Base-by-base conservation (phyloP, 2,888 invertebrate genomes). In the Dasypogon diadema region DNA sequence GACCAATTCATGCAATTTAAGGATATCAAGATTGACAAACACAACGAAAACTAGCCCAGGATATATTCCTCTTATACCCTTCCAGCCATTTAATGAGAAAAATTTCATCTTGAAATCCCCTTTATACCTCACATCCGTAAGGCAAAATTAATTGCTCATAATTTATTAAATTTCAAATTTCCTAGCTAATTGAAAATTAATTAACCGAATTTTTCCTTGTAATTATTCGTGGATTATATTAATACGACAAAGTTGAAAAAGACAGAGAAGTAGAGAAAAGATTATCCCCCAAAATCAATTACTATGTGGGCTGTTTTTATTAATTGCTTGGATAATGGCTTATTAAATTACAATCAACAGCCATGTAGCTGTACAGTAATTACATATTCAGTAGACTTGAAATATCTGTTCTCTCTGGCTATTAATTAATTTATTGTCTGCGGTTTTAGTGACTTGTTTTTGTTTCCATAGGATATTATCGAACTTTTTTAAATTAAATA, bases 111-210 rank as follows among this genome's bases (percentile, higher is more conserved):
- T 48, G 22, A 18, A 48, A 58, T 24, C 54, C 74, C 42, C 56
- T 74, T 74, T 73, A 72, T 56, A 56, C 48, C 51, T 24, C 48
- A 68, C n/a, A 51, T 68, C 34, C n/a, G 34, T 48, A 54, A 54
- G 37, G 60, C 16, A 34, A 60, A 74, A 46, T 60, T 60, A 74
- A 74, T 74, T 60, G 74, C 74, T 74, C 60, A 74, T 74, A 63
- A 74, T 74, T 74, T 74, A 74, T 74, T 74, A 58, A 74, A 74
- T 60, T 58, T 58, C 58, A 60, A 60, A 74, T 74, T 74, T 74
- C 74, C 60, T 51, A 48, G 74, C 51, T 74, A 74, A 74, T 74
- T 74, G 74, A 74, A 74, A 74, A 74, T 74, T 74, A 74, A 74
- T 74, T 74, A 74, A 37, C 24, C 60, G 48, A 24, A 46, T 58